phyloP scores from a whole-genome alignment of 2,797 vertebrate genomes.

The Aulostomus chinensis region DNA sequence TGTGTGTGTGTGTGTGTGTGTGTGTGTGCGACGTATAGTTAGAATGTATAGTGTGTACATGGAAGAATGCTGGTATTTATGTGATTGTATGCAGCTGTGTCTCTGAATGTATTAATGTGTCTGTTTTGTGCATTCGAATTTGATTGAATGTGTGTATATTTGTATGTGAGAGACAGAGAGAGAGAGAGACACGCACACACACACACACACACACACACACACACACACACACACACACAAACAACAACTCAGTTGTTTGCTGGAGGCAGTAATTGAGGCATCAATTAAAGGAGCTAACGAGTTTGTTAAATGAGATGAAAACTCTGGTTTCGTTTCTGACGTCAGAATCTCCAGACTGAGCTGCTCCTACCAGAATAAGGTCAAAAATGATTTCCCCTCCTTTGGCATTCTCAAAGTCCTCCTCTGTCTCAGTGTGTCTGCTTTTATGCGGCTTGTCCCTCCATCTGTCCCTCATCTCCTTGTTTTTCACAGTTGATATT shows the following conservation, averaged over 20 bases:
- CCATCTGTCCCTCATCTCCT: too few relatives aligned
- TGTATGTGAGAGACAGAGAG: slow-evolving; percentile 27
- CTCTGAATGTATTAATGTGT: too few relatives aligned
- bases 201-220: too few relatives aligned
- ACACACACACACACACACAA: too few relatives aligned
- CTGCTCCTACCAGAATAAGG: slow-evolving; percentile 39
- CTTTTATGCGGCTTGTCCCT: too few relatives aligned
- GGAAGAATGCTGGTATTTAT: too few relatives aligned
- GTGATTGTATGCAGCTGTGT: too few relatives aligned
- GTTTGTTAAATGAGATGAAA: slow-evolving; percentile 74
- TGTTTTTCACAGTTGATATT: too few relatives aligned
- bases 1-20: too few relatives aligned
- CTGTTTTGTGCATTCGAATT: slow-evolving; percentile 15
- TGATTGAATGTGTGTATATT: background rate
- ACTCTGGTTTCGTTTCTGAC: slow-evolving; percentile 57
- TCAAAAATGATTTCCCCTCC: slow-evolving; percentile 23
- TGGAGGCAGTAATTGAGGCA: slow-evolving; percentile 60
- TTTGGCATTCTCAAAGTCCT: background rate
- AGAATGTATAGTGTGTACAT: too few relatives aligned
- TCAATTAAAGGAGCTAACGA: slow-evolving; percentile 71
- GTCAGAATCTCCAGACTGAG: slow-evolving; percentile 47
- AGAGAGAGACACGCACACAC: too few relatives aligned
- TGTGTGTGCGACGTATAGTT: too few relatives aligned
- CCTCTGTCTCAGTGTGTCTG: slow-evolving; percentile 2
- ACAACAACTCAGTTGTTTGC: slow-evolving; percentile 60